These are phyloP conservation scores for Thymallus thymallus DNA, from an alignment of 2,113 vertebrate genomes.

Conservation along the genomic window DNA sequence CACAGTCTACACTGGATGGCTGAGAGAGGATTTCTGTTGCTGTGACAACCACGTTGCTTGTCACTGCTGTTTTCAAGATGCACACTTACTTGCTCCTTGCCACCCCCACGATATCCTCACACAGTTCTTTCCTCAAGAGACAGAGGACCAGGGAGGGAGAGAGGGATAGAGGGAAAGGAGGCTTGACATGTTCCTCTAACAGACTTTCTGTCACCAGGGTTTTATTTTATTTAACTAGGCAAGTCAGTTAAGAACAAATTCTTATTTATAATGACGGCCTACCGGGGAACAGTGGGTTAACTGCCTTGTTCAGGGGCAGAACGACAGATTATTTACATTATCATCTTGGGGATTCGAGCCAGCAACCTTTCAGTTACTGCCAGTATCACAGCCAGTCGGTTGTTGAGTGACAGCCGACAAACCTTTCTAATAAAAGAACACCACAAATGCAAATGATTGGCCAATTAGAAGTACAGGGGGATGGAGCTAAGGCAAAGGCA, in stretches of 20 bases:
- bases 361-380: no score
- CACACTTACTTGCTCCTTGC: slow-evolving; percentile 21
- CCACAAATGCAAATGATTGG: slow-evolving; percentile 18
- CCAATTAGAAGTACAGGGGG: slow-evolving; percentile 38
- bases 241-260: no score
- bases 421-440: slow-evolving; percentile 15
- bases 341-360: no score
- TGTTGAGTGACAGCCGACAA: slow-evolving; percentile 16
- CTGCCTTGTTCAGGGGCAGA: no score
- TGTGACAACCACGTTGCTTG: slow-evolving; percentile 40
- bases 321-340: no score
- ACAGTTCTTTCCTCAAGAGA: background rate
- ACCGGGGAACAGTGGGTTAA: no score
- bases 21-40: slow-evolving; percentile 23
- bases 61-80: slow-evolving; percentile 24
- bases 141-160: background rate
- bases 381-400: background rate
- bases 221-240: no score
- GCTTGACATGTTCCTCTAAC: background rate
- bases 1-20: slow-evolving; percentile 6
- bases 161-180: no score
- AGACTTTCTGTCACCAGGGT: background rate
- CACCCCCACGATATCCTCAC: background rate
- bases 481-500: slow-evolving; percentile 13
- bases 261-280: no score